Evolutionary conservation across 1,140 invertebrate genomes (phyloP), one percentile per base, ranked within the genome.

Genomic region (Penaeus japonicus): DNA sequence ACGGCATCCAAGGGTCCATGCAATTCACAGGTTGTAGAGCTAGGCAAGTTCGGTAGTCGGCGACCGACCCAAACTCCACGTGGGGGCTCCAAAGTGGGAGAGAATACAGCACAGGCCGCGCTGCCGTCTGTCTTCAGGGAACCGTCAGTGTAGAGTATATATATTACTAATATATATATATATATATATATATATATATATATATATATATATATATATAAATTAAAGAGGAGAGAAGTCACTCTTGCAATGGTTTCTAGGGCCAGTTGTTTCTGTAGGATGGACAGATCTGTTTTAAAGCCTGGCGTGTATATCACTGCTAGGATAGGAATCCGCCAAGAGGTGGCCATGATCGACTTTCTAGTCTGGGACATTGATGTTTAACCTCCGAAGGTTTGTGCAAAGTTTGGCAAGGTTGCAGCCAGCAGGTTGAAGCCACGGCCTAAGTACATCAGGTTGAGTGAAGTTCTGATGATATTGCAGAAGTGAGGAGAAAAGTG

Each of bases 81-180:
- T 24, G 79, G 79, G 4, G 79, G 79, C 12, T 81, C 79, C 35
- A 81, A 17, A 54, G 24, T 24, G 24, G 47, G 20, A 4, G 47
- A 81, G 54, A 54, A 81, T 35, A 54, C 54, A 27, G 83, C 65
- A 39, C 83, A 85, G 7, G 59, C 83, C n/a, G 57, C 70, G n/a
- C 83, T 77, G 15, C 84, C 84, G 79, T 86, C 73, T 57, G 20
- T 4, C 39, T 86, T 65, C 27, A 86, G 27, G 73, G 84, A 86
- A 57, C 70, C 59, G 54, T 81, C 27, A 17, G 62, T 35, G 59
- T 12, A 86, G 54, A 81, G 17, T 39, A 70, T 86, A 70, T n/a
- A 24, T 30, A 53, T 39, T 39, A 87, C 70, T 70, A 54, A 82
- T 35, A n/a, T n/a, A n/a, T n/a, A n/a, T n/a, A n/a, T n/a, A n/a